Evolutionary conservation across 2,113 vertebrate species (phyloP), one percentile per base, ranked within the genome.

Genomic region (Albula goreensis): DNA sequence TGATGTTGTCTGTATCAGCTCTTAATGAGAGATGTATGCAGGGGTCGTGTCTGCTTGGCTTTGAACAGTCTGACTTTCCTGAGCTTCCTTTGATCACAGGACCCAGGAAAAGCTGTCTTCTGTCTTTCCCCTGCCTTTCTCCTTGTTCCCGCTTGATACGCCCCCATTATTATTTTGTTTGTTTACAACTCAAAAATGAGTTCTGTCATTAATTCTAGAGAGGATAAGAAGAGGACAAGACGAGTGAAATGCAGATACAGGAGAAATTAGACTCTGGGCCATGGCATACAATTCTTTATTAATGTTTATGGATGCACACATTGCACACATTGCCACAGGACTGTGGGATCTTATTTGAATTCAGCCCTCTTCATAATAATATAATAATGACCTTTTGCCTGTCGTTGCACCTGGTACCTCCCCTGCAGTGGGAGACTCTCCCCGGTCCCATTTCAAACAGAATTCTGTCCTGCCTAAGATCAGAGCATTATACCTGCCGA

Each of bases 351-450:
- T n/a, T 22, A 9, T 25, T 8, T 74, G 70, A 74, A 31, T 22
- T 5, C n/a, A 7, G 70, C 70, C 70, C n/a, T 8, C 5, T 74
- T 41, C 31, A 41, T 41, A 41, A 41, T 41, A 41, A 41, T 41
- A 41, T 74, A 74, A 74, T 74, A n/a, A 74, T 74, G 70, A 74
- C 70, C 70, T n/a, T 74, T 74, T 22, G 70, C 70, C n/a, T 22
- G 25, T n/a, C 10, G 70, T 31, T 22, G 70, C 70, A 74, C 70
- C 70, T 74, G 70, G 70, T 22, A 31, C 25, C 10, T 9, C 70
- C 70, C 70, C 70, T 8, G 70, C 31, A 66, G 60, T 66, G 60
- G 60, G 60, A 31, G 70, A 31, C n/a, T 8, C 22, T 10, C 22
- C 70, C 70, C 10, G 70, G 6, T 74, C 70, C 70, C 70, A 31